phyloP scores from a whole-genome alignment of 2,113 vertebrate genomes.

The Perca schrenkii region DNA sequence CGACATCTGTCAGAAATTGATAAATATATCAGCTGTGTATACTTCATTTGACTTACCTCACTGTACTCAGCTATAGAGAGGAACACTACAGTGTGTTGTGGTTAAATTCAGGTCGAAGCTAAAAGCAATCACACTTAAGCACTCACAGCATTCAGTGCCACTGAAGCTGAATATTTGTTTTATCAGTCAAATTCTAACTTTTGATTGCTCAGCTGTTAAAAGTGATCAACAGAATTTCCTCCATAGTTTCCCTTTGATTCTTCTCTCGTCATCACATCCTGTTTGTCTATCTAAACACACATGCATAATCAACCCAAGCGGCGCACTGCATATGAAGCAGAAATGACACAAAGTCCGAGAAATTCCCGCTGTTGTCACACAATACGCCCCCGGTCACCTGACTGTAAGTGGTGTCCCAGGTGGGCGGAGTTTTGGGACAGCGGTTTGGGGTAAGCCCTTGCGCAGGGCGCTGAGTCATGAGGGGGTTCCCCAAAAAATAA shows the following conservation, averaged over 20 bases:
- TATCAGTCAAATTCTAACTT: not conserved
- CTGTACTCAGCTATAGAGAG: not conserved
- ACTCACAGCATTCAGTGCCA: not conserved
- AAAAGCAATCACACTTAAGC: not conserved
- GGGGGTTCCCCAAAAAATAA: slow-evolving; percentile 62
- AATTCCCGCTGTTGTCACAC: slow-evolving; percentile 59
- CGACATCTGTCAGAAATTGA: not conserved
- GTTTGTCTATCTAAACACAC: slow-evolving; percentile 44
- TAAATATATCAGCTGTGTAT: not conserved
- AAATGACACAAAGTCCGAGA: slow-evolving; percentile 43
- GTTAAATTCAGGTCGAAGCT: slow-evolving; percentile 11
- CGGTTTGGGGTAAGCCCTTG: slow-evolving; percentile 74
- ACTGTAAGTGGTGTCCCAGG: slow-evolving; percentile 63
- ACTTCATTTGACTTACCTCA: not conserved
- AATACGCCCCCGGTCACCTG: slow-evolving; percentile 76
- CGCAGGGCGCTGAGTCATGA: slow-evolving; percentile 63
- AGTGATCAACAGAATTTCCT: not conserved
- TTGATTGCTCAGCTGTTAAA: not conserved
- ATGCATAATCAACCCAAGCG: not conserved
- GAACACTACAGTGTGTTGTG: not conserved
- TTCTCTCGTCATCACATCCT: slow-evolving; percentile 56
- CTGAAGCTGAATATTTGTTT: not conserved
- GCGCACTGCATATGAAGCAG: slow-evolving; percentile 9
- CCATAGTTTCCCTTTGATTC: slow-evolving; percentile 29
- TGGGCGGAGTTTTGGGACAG: slow-evolving; percentile 35